Evolutionary conservation across 2,797 vertebrate species (phyloP), one percentile per base, ranked within the genome.

Genomic region (Oophaga sylvatica): DNA sequence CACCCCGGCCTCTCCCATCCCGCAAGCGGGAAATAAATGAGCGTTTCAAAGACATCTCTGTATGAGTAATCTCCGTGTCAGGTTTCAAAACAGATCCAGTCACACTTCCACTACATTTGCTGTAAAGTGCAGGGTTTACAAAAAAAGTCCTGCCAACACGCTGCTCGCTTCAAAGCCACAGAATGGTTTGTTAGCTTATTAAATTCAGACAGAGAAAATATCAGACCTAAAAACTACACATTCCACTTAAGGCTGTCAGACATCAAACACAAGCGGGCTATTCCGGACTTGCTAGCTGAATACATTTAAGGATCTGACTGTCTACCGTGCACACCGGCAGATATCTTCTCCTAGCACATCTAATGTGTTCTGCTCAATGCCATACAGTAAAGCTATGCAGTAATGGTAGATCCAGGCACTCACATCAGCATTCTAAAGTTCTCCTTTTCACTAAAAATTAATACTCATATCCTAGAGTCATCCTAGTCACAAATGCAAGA

Each of bases 81-180:
- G 63, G 48, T 87, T 82, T 83, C 86, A 82, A 81, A 87, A 87
- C 71, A 81, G 41, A 77, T 77, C 86, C 80, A 87, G 86, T 87
- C 80, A 82, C 86, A 87, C 70, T 82, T 82, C 62, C 76, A 86
- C 63, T 85, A 71, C 63, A 86, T 86, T 86, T 71, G 65, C 77
- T 71, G 65, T 19, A 86, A 79, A 86, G 84, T 70, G 60, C 84
- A 70, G 63, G 63, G 62, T 86, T 86, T 79, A 79, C 29, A 78
- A 57, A 86, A 86, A 85, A 65, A 29, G 22, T 53, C 73, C 17
- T 85, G 83, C 83, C 83, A 85, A 85, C 56, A 63, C 57, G 35
- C 35, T 26, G 56, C 73, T 53, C 60, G 83, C 73, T 85, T 85
- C 73, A 85, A 85, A 85, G 73, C 83, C 73, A 67, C 83, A 85